These are phyloP conservation scores for Cephus pygmeus DNA, from an alignment of 2,888 invertebrate species.

Conservation along the genomic window DNA sequence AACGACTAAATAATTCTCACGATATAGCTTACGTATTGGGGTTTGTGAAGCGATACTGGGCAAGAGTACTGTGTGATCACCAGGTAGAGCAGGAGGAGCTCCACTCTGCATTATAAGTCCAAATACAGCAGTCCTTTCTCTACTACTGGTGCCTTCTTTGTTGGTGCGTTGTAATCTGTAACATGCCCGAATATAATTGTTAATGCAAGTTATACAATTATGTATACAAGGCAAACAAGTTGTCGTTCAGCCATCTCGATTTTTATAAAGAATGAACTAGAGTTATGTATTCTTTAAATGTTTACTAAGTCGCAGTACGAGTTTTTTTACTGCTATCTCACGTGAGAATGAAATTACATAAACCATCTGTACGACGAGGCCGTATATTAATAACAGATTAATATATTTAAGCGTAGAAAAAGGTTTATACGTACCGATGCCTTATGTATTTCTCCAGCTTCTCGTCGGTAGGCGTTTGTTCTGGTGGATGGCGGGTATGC, in stretches of 20 bases:
- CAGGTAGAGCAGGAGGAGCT: conserved; percentile 68
- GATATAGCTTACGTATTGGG: conserved; percentile 53
- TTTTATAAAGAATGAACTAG: background rate
- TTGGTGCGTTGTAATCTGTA: conserved; percentile 71
- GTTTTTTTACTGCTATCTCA: background rate
- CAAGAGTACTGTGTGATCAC: conserved; percentile 68
- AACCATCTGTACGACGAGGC: background rate
- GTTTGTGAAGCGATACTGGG: conserved; percentile 69
- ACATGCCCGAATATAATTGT: conserved; percentile 2
- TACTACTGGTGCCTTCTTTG: conserved; percentile 68
- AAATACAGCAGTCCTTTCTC: conserved; percentile 65
- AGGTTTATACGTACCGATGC: conserved; percentile 57
- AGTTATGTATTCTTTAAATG: background rate
- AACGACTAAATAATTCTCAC: conserved; percentile 33
- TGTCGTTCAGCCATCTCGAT: background rate
- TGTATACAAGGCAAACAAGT: background rate
- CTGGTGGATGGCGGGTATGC: conserved; percentile 63
- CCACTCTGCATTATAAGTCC: conserved; percentile 64
- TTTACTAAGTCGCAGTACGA: background rate
- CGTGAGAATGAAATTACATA: background rate
- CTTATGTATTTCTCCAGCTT: conserved; percentile 71
- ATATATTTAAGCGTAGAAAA: conserved; percentile 61
- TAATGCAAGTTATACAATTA: background rate
- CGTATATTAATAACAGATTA: background rate
- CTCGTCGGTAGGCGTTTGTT: conserved; percentile 68